Base-by-base conservation (phyloP, 1,140 invertebrate genomes). In the Caenorhabditis briggsae region DNA sequence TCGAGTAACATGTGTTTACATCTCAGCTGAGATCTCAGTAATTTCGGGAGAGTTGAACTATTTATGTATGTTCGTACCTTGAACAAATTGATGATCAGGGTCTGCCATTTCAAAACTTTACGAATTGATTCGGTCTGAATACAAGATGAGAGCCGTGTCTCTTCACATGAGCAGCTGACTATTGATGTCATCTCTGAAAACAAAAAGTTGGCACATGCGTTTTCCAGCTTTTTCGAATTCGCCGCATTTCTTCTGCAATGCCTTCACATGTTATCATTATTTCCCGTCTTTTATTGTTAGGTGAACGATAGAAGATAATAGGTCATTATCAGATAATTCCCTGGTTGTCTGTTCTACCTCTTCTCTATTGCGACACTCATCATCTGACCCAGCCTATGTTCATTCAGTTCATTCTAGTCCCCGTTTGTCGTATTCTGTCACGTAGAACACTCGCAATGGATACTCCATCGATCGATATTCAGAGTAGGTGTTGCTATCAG, bases 391-490 rank as follows among this genome's bases (percentile, higher is more conserved):
- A 50, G 25, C n/a, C n/a, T 6, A 25, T 46, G 43, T 41, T 70
- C 65, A 70, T 70, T 70, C 65, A n/a, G 46, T 50, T 46, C 50
- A 50, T 50, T 78, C 50, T n/a, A 78, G 70, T 48, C 50, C 70
- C 50, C 70, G 20, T 12, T 20, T 50, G 16, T 78, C 43, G n/a
- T 53, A n/a, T 53, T 9, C 50, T 78, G 43, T 9, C 70, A 50
- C 70, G 46, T 50, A 78, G 70, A 78, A 18, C 70, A 11, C 18
- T 50, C 46, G 70, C n/a, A 20, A 78, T 78, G 70, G 85, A 86
- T 8, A 82, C 78, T 12, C 70, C 70, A n/a, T 82, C 85, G 8
- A 46, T 86, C 41, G 85, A 86, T 86, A 56, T 86, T 55, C 56
- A 82, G 14, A 59, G 85, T 86, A n/a, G 56, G 61, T 56, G 56